phyloP scores from a whole-genome alignment of 1,140 invertebrate genomes.

The Holotrichia oblita region DNA sequence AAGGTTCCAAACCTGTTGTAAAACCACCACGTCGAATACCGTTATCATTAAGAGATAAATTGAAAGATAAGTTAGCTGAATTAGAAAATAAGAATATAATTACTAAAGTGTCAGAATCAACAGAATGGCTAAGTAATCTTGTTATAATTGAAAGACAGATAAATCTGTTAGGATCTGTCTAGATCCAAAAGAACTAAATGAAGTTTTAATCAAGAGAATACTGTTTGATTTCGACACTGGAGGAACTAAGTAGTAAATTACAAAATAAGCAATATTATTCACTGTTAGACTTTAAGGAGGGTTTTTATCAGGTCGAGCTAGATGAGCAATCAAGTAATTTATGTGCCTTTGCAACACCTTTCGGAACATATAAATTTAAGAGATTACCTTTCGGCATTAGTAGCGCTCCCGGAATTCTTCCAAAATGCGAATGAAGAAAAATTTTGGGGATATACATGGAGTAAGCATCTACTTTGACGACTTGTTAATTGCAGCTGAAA shows the following conservation, averaged over 20 bases:
- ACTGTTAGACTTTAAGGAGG: constrained; percentile 47
- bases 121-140: constrained; percentile 22
- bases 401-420: constrained; percentile 42
- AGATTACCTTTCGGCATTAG: constrained; percentile 59
- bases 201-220: neutral
- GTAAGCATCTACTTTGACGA: constrained; percentile 40
- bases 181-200: constrained; percentile 19
- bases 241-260: constrained; percentile 4
- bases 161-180: constrained; percentile 9
- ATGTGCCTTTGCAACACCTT: constrained; percentile 52
- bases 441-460: no score
- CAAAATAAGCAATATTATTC: constrained; percentile 45
- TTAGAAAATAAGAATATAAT: constrained; percentile 13
- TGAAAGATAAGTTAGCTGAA: constrained; percentile 24
- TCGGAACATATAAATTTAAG: constrained; percentile 26
- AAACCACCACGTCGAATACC: constrained; percentile 32
- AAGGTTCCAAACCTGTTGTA: constrained; percentile 11
- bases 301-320: no score
- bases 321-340: constrained; percentile 48
- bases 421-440: no score
- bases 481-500: constrained; percentile 53
- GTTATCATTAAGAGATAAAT: constrained; percentile 33
- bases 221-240: constrained; percentile 1
- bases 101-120: neutral
- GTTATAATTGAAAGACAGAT: constrained; percentile 20